A percentile compares a stretch with the other conserved stretches of the same genome.
Evolutionary conservation across 2,113 vertebrate species (phyloP).

Genomic region (Notarius lentiginosus): DNA sequence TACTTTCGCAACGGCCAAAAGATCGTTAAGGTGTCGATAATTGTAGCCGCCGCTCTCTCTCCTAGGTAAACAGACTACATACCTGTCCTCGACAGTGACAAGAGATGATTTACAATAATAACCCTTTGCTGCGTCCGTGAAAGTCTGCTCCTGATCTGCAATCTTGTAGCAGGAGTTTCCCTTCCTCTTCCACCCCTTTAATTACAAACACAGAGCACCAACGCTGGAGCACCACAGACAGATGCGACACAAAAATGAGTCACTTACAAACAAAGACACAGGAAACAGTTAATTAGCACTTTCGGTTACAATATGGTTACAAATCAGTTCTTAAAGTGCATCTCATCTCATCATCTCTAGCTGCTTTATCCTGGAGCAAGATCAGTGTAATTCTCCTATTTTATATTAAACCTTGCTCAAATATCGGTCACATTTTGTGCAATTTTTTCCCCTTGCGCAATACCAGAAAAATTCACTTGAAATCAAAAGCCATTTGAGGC

Average conservation of each 20-base stretch:
- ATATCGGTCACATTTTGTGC: too few relatives aligned
- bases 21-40: too few relatives aligned
- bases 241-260: background rate
- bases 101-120: conserved; percentile 88
- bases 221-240: background rate
- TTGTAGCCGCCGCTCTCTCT: too few relatives aligned
- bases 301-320: background rate
- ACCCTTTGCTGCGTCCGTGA: conserved; percentile 76
- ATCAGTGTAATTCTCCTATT: background rate
- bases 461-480: too few relatives aligned
- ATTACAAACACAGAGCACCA: conserved; percentile 27
- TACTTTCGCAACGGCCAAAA: too few relatives aligned
- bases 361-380: too few relatives aligned
- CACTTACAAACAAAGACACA: background rate
- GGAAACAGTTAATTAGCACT: background rate
- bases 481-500: too few relatives aligned
- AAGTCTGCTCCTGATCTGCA: conserved; percentile 78
- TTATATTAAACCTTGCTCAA: too few relatives aligned
- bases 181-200: conserved; percentile 88
- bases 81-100: conserved; percentile 88
- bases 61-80: conserved; percentile 14
- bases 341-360: too few relatives aligned
- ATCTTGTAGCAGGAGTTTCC: conserved; percentile 85
- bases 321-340: background rate
- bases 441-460: too few relatives aligned